phyloP scores from a whole-genome alignment of 2,113 vertebrate species.

The Corythoichthys haematopterus region DNA sequence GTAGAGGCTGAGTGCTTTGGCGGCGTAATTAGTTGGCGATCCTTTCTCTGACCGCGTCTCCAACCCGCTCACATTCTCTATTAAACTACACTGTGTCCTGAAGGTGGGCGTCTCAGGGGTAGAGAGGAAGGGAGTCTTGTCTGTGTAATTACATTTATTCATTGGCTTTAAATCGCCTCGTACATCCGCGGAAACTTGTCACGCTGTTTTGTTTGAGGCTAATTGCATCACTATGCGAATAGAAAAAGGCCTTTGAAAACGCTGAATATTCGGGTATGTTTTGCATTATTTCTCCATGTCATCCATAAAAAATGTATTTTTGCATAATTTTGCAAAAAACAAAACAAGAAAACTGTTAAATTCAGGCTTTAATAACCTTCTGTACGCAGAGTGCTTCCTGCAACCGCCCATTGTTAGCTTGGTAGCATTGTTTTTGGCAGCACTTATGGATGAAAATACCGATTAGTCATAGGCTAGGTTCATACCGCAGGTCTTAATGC shows the following conservation, averaged over 20 bases:
- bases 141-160: conserved; percentile 37
- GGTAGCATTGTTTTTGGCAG: no score
- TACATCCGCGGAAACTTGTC: conserved; percentile 4
- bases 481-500: no score
- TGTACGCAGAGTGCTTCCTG: no score
- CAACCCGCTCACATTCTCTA: conserved; percentile 48
- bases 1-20: conserved; percentile 51
- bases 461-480: no score
- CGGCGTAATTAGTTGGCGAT: conserved; percentile 60
- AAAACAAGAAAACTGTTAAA: no score
- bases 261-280: neutral
- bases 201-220: conserved; percentile 18
- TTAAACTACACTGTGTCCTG: conserved; percentile 40
- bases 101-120: conserved; percentile 25
- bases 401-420: no score
- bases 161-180: conserved; percentile 34
- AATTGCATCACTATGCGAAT: conserved; percentile 22
- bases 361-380: no score
- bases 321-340: conserved; percentile 15
- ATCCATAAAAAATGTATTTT: conserved; percentile 11
- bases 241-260: conserved; percentile 11
- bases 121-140: conserved; percentile 15
- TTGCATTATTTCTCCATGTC: neutral
- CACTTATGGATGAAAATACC: no score
- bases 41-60: conserved; percentile 52